Evolutionary conservation across 23 tunicate genomes (phyloP).

Genomic region (Clavelina lepadiformis): DNA sequence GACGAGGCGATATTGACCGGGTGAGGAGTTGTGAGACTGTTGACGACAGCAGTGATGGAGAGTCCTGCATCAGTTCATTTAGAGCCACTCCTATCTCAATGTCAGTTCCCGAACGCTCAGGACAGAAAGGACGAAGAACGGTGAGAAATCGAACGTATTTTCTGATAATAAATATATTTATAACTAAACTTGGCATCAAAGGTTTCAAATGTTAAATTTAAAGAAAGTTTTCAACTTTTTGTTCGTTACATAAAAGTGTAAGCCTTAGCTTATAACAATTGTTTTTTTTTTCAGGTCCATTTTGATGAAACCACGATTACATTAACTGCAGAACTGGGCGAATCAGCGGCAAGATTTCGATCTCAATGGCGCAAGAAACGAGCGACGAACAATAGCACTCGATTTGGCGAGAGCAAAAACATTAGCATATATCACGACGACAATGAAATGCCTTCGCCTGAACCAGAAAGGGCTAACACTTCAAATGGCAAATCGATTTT

Average conservation of each 20-base stretch:
- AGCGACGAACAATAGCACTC: slow-evolving; percentile 7
- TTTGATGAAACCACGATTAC: slow-evolving; percentile 89
- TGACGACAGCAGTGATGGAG: slow-evolving; percentile 32
- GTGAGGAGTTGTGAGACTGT: slow-evolving; percentile 24
- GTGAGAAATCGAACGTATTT: slow-evolving; percentile 8
- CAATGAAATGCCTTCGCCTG: slow-evolving; percentile 30
- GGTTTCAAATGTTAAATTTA: neutral
- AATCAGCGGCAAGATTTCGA: slow-evolving; percentile 82
- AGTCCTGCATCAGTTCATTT: slow-evolving; percentile 16
- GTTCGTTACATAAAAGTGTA: neutral
- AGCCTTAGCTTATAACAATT: neutral
- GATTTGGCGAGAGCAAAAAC: slow-evolving; percentile 68
- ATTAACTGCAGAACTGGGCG: slow-evolving; percentile 81
- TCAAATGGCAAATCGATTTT: slow-evolving; percentile 51
- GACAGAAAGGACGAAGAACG: slow-evolving; percentile 27
- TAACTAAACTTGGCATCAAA: neutral
- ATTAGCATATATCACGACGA: slow-evolving; percentile 50
- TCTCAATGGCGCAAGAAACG: slow-evolving; percentile 46
- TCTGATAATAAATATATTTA: neutral
- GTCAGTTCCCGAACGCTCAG: slow-evolving; percentile 32
- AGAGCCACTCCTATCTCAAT: slow-evolving; percentile 16
- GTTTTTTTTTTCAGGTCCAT: slow-evolving; percentile 43
- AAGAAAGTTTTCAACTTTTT: neutral
- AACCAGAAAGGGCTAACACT: slow-evolving; percentile 17
- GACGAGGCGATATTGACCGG: slow-evolving; percentile 25